These are phyloP conservation scores for Drosophila paulistorum DNA, from an alignment of 1,140 invertebrate genomes.

Conservation along the genomic window DNA sequence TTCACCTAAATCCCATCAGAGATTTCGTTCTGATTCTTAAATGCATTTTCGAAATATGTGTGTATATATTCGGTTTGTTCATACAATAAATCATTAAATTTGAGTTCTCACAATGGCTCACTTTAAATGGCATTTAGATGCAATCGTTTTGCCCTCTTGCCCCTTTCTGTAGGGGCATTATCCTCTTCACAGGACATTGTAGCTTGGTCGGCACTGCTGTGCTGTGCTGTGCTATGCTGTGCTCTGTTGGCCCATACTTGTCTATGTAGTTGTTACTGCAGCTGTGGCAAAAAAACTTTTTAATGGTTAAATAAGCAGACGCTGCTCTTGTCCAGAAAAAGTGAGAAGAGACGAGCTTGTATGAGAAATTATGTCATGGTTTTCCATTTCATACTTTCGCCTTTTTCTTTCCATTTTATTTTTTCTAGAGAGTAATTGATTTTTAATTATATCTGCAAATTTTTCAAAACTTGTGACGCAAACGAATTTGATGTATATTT, in stretches of 20 bases:
- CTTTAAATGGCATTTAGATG: constrained; percentile 7
- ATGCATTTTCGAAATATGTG: background rate
- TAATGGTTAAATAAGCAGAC: constrained; percentile 63
- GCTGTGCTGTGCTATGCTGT: background rate
- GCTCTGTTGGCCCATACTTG: background rate
- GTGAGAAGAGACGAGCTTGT: constrained; percentile 16
- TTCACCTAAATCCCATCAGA: background rate
- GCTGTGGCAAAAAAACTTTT: constrained; percentile 57
- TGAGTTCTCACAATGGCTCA: background rate
- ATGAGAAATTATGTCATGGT: constrained; percentile 23
- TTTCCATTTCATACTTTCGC: constrained; percentile 4
- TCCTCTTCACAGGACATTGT: background rate
- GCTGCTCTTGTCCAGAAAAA: constrained; percentile 34
- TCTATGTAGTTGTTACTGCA: constrained; percentile 28
- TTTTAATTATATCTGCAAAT: constrained; percentile 16
- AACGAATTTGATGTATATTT: too few relatives aligned
- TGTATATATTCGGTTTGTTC: background rate
- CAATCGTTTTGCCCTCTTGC: background rate
- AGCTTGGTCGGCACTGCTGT: background rate
- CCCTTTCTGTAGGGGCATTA: too few relatives aligned
- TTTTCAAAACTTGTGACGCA: background rate
- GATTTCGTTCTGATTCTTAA: background rate
- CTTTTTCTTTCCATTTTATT: background rate
- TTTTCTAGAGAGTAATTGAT: constrained; percentile 5
- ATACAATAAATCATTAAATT: constrained; percentile 3